phyloP scores from a whole-genome alignment of 2,797 vertebrate species.

The Carduelis carduelis region DNA sequence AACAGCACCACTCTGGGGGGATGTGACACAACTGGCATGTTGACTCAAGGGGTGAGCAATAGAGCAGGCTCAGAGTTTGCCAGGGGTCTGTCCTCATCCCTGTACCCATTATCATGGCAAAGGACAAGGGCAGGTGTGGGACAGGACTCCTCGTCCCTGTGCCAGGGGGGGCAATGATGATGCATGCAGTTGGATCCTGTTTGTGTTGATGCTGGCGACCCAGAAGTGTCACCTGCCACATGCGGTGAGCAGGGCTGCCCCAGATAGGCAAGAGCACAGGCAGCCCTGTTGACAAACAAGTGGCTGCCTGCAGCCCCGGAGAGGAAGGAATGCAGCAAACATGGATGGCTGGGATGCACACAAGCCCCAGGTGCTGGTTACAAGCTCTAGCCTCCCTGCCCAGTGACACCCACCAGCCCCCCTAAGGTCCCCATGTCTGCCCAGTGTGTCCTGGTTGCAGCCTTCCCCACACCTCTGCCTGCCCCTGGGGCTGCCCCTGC shows the following conservation, averaged over 20 bases:
- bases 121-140: neutral
- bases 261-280: neutral
- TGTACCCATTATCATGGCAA: accelerated
- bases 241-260: neutral
- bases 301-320: neutral
- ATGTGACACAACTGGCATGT: neutral
- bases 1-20: accelerated
- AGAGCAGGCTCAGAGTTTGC: neutral
- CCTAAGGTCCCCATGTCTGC: accelerated
- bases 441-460: neutral
- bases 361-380: neutral
- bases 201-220: conserved; percentile 31
- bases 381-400: accelerated
- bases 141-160: neutral
- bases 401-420: accelerated
- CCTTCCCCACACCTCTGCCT: accelerated
- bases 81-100: neutral
- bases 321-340: neutral
- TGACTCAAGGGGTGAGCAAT: accelerated
- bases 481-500: neutral
- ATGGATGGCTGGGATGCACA: neutral
- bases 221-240: conserved; percentile 34
- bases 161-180: conserved; percentile 78
- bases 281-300: conserved; percentile 36
- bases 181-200: conserved; percentile 84